phyloP scores from a whole-genome alignment of 2,888 invertebrate species.

The Strigamia transsilvanica region DNA sequence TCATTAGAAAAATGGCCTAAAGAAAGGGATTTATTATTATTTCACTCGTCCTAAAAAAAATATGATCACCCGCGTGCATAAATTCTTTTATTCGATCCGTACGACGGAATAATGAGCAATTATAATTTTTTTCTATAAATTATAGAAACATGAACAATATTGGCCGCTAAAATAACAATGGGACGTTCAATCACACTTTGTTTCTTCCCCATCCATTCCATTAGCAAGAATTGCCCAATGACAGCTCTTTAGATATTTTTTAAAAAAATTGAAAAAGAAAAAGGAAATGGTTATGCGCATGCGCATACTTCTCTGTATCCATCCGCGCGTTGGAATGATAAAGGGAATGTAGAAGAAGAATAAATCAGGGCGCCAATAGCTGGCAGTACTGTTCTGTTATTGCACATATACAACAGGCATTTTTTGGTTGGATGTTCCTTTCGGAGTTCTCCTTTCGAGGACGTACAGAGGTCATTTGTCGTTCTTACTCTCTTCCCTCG shows the following conservation, averaged over 20 bases:
- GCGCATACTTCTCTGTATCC: not conserved
- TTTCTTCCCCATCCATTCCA: not conserved
- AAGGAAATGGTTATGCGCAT: not conserved
- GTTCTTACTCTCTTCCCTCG: not conserved
- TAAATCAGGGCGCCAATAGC: slow-evolving; percentile 1
- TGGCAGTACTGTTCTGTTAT: not conserved
- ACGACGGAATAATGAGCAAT: not conserved
- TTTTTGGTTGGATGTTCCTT: slow-evolving; percentile 35
- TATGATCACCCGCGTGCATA: not conserved
- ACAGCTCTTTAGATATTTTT: not conserved
- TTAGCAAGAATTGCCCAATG: not conserved
- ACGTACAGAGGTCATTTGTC: slow-evolving; percentile 41
- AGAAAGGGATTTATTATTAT: not conserved
- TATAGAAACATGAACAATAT: not conserved
- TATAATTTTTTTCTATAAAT: not conserved
- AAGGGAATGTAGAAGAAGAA: not conserved
- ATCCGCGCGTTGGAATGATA: slow-evolving; percentile 3
- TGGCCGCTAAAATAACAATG: not conserved
- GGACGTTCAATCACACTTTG: slow-evolving; percentile 25
- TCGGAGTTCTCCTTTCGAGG: slow-evolving; percentile 21
- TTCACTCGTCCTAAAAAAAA: not conserved
- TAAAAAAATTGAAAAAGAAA: not conserved
- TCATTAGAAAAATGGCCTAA: slow-evolving; percentile 1
- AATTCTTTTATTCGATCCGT: not conserved
- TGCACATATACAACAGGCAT: not conserved